A percentile compares a stretch with the other conserved stretches of the same genome.
Evolutionary conservation across 2,113 vertebrate genomes (phyloP).

Genomic region (Nothocercus nigrocapillus): DNA sequence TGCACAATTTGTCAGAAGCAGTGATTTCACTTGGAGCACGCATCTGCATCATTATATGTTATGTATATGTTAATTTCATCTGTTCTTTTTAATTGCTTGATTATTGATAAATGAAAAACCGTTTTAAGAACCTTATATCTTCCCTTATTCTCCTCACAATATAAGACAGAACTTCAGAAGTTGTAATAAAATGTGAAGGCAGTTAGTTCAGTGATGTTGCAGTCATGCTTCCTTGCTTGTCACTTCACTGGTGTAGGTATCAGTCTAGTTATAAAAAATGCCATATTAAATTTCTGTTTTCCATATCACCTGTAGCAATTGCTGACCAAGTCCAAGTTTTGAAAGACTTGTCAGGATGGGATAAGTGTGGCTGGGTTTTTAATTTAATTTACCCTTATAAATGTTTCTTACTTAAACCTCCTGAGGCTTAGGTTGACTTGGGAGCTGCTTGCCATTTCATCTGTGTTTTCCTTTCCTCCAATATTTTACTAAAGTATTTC

Average conservation of each 20-base stretch:
- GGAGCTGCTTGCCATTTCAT: background rate
- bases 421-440: background rate
- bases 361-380: background rate
- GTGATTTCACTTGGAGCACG: background rate
- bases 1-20: background rate
- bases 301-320: background rate
- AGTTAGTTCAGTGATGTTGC: background rate
- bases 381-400: too few species aligned
- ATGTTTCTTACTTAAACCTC: too few species aligned
- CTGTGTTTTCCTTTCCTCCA: accelerated
- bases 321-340: background rate
- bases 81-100: background rate
- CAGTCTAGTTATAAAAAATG: background rate
- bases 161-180: background rate
- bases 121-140: background rate
- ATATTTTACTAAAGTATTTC: background rate
- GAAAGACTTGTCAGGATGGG: background rate
- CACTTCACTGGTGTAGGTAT: background rate
- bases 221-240: background rate
- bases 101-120: background rate
- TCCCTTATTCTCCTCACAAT: background rate
- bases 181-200: background rate
- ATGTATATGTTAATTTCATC: background rate
- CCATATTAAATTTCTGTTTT: background rate
- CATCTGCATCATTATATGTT: background rate